These are phyloP conservation scores for Rhinogobius similis DNA, from an alignment of 2,113 vertebrate genomes.

Conservation along the genomic window DNA sequence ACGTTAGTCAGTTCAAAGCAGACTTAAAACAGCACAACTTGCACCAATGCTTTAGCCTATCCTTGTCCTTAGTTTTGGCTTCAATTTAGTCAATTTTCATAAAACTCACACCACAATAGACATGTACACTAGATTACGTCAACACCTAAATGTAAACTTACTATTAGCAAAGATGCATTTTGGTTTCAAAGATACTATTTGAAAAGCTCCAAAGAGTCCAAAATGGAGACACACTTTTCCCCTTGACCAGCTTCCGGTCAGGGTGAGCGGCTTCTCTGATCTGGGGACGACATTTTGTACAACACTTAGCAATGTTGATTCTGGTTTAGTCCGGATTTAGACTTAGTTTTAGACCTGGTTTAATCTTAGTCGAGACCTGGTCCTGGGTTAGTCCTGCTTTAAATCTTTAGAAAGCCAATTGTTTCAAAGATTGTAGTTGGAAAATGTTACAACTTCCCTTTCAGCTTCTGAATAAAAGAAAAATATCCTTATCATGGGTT, in stretches of 20 bases:
- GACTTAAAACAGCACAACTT: not conserved
- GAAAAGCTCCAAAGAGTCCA: not conserved
- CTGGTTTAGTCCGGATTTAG: not conserved
- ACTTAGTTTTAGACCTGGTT: not conserved
- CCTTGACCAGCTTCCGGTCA: not conserved
- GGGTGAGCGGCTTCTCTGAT: not conserved
- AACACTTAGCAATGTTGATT: not conserved
- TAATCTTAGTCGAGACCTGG: too few species aligned
- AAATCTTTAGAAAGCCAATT: not conserved
- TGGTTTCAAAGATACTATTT: conserved; percentile 5
- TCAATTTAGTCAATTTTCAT: not conserved
- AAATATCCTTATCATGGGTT: not conserved
- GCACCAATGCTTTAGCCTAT: not conserved
- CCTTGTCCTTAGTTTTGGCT: not conserved
- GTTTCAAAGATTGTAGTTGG: not conserved
- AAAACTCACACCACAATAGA: not conserved
- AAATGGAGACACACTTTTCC: conserved; percentile 1
- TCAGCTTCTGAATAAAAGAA: not conserved
- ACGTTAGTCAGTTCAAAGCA: not conserved
- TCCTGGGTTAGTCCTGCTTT: not conserved
- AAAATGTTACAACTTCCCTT: not conserved
- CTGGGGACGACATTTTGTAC: conserved; percentile 2
- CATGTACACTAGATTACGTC: not conserved
- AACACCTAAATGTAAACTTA: not conserved
- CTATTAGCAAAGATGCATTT: conserved; percentile 7